phyloP scores from a whole-genome alignment of 1,140 invertebrate species.

The Drosophila athabasca region DNA sequence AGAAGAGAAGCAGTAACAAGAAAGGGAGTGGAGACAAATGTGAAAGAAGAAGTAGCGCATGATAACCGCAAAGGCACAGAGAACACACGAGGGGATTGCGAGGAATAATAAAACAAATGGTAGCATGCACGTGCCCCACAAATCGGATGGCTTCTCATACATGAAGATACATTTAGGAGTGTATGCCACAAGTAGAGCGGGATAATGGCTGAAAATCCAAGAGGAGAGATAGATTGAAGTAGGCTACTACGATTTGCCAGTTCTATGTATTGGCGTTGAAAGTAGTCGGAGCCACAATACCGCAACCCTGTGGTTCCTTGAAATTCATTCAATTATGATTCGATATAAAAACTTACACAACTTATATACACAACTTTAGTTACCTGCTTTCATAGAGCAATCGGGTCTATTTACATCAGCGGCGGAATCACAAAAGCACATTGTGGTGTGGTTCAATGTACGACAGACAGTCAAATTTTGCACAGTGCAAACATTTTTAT shows the following conservation, averaged over 20 bases:
- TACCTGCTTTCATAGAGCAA: slow-evolving; percentile 87
- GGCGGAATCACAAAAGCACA: slow-evolving; percentile 85
- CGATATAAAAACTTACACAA: slow-evolving; percentile 59
- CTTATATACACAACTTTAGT: slow-evolving; percentile 79
- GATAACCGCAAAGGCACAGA: slow-evolving; percentile 23
- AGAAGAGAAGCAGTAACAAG: slow-evolving; percentile 23
- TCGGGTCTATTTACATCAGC: slow-evolving; percentile 77
- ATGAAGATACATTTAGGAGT: slow-evolving; percentile 15
- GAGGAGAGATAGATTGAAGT: slow-evolving; percentile 52
- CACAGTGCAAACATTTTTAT: slow-evolving; percentile 70
- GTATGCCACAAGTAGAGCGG: slow-evolving; percentile 50
- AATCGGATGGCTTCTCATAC: slow-evolving; percentile 43
- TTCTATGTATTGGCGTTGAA: slow-evolving; percentile 66
- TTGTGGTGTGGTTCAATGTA: slow-evolving; percentile 84
- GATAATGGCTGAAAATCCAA: slow-evolving; percentile 37
- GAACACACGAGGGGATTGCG: slow-evolving; percentile 56
- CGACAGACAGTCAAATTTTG: slow-evolving; percentile 80
- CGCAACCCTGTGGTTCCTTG: slow-evolving; percentile 75
- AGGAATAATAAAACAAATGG: slow-evolving; percentile 37
- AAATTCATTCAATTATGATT: slow-evolving; percentile 67
- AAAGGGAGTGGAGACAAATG: slow-evolving; percentile 47
- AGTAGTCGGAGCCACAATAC: slow-evolving; percentile 69
- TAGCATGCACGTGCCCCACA: slow-evolving; percentile 65
- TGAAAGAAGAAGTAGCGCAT: slow-evolving; percentile 26
- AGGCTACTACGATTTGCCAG: slow-evolving; percentile 72